Conservation (phyloP, 2,888 invertebrate species). For the Atethmia centrago region DNA sequence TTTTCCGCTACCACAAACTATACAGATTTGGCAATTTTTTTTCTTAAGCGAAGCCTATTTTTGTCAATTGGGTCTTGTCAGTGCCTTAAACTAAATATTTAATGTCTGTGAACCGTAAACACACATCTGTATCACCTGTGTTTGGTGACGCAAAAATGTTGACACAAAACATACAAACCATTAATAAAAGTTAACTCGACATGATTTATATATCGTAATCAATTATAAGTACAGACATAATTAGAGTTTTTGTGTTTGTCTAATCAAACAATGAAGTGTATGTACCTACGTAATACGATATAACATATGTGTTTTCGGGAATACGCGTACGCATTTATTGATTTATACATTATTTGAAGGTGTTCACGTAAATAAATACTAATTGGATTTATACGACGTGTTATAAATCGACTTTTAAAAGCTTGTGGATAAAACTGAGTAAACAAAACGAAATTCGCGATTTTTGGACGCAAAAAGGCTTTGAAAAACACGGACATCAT, state of each 20-base stretch:
- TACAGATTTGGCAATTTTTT: no score
- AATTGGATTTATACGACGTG: no score
- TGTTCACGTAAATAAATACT: no score
- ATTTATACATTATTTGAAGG: slow-evolving; percentile 4
- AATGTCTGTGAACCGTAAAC: background rate
- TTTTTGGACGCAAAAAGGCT: background rate
- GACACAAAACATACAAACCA: slow-evolving; percentile 21
- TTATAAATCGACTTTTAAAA: no score
- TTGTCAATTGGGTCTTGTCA: no score
- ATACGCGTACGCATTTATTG: background rate
- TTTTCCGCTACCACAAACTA: no score
- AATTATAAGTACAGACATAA: slow-evolving; percentile 28
- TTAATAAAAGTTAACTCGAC: slow-evolving; percentile 12
- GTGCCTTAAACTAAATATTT: slow-evolving; percentile 1
- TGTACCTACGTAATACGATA: background rate
- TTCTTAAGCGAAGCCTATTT: no score
- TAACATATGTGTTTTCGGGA: background rate
- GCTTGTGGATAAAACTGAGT: no score
- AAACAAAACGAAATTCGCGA: background rate
- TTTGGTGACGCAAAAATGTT: slow-evolving; percentile 21
- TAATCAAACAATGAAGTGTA: background rate
- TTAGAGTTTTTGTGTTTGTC: slow-evolving; percentile 18
- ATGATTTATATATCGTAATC: slow-evolving; percentile 32
- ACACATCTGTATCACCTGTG: slow-evolving; percentile 21
- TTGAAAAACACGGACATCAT: background rate